Base-by-base conservation (phyloP, 2,888 invertebrate genomes). In the Ceriagrion tenellum region DNA sequence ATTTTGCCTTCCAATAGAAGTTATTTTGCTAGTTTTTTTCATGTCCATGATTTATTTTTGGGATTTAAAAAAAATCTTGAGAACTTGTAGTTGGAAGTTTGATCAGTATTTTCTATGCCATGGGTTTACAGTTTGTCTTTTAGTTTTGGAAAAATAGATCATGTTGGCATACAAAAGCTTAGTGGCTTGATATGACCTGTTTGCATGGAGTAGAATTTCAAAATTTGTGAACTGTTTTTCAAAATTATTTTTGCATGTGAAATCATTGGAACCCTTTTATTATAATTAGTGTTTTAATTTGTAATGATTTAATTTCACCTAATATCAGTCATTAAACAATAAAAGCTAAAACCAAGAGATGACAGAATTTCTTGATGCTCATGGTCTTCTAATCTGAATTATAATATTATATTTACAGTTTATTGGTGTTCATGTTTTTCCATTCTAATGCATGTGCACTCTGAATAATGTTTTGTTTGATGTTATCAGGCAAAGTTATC, bases 361-460 rank as follows among this genome's bases (percentile, higher is more conserved):
- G 16, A 16, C 81, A 69, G 20, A 69, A 81, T 13, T 81, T 16
- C 81, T 81, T 35, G 30, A 81, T 81, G 81, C n/a, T 69, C 69
- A 35, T 35, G 35, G 30, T 81, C n/a, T 81, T 30, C 26, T 12
- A 55, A 55, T 89, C n/a, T 47, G 47, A 12, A 88, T 47, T 47
- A n/a, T 89, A 55, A 55, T 12, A 89, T 55, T 89, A 26, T 47
- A 47, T 89, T 89, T 13, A 55, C 12, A 55, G 18, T 23, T n/a
- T n/a, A 20, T 55, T 55, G 26, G 13, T 89, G 89, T 89, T 89
- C 26, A 89, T 47, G 55, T 55, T 55, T 89, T 55, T 55, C 55
- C 40, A 47, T 81, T 93, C 74, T n/a, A 35, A n/a, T 93, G 93
- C 93, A 93, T 93, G 93, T 93, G 63, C 63, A n/a, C 8, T 93